phyloP scores from a whole-genome alignment of 2,797 vertebrate species.

The Sus cebifrons region DNA sequence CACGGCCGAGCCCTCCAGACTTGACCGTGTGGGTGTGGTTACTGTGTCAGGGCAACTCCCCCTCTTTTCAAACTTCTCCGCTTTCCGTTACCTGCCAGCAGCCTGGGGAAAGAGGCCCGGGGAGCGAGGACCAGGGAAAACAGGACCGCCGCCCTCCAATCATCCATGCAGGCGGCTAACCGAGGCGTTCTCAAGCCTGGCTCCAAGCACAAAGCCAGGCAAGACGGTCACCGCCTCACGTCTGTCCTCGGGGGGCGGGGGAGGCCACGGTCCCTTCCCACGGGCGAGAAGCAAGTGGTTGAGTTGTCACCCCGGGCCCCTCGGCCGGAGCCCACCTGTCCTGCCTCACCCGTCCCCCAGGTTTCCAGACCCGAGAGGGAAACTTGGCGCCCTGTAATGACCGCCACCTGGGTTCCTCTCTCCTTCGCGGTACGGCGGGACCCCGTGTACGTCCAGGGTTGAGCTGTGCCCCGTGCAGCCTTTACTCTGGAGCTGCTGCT shows the following conservation, averaged over 20 bases:
- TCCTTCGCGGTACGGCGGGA: neutral
- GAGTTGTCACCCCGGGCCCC: slow-evolving; percentile 8
- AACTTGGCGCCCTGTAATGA: slow-evolving; percentile 67
- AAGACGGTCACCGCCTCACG: neutral
- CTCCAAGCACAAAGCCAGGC: slow-evolving; percentile 41
- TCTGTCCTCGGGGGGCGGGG: neutral
- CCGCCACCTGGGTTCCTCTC: slow-evolving; percentile 56
- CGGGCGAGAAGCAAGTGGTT: neutral
- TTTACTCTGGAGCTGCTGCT: slow-evolving; percentile 21
- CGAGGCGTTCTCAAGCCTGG: slow-evolving; percentile 34
- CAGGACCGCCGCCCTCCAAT: neutral
- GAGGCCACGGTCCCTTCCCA: neutral
- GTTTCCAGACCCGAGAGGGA: slow-evolving; percentile 63
- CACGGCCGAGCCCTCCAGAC: slow-evolving; percentile 69
- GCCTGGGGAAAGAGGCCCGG: neutral
- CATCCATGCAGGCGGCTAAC: neutral
- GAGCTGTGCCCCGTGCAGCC: neutral
- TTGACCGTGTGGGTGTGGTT: slow-evolving; percentile 49
- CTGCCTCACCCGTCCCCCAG: neutral
- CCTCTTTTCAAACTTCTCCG: slow-evolving; percentile 72
- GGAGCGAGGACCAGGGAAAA: slow-evolving; percentile 32
- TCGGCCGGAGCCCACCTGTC: neutral
- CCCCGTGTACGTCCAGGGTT: neutral
- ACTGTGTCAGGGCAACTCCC: slow-evolving; percentile 19
- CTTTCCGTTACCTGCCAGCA: slow-evolving; percentile 32